Conservation (phyloP, 2,888 invertebrate genomes). For the Drosophila quinaria region DNA sequence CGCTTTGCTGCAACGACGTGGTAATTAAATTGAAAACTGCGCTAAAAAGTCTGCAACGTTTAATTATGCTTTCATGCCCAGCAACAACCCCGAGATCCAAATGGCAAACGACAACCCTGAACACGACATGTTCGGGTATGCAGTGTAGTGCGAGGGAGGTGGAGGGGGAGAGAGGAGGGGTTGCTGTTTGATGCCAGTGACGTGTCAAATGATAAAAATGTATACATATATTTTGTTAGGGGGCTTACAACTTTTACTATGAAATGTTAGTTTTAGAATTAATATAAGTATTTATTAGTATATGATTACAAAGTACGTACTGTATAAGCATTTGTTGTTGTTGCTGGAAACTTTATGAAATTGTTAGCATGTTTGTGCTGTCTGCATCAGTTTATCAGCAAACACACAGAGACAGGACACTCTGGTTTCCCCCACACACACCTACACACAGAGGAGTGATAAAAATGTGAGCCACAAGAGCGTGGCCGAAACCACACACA, state of each 20-base stretch:
- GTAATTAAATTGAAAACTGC: slow-evolving; percentile 68
- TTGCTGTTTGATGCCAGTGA: slow-evolving; percentile 7
- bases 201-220: slow-evolving; percentile 26
- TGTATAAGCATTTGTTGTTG: slow-evolving; percentile 5
- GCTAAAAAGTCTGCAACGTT: slow-evolving; percentile 66
- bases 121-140: neutral
- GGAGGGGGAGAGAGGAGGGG: neutral
- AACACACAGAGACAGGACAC: slow-evolving; percentile 39
- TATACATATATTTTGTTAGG: slow-evolving; percentile 9
- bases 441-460: slow-evolving; percentile 63
- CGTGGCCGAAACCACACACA: slow-evolving; percentile 51
- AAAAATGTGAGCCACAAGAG: slow-evolving; percentile 78
- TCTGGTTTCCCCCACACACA: slow-evolving; percentile 4
- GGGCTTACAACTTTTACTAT: slow-evolving; percentile 21
- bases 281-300: slow-evolving; percentile 30
- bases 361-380: slow-evolving; percentile 64
- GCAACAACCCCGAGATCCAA: slow-evolving; percentile 11
- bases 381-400: slow-evolving; percentile 66
- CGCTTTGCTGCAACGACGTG: slow-evolving; percentile 41
- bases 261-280: slow-evolving; percentile 41
- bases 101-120: slow-evolving; percentile 18
- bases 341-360: slow-evolving; percentile 66
- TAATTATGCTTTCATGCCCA: slow-evolving; percentile 52
- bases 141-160: neutral
- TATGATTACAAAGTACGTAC: slow-evolving; percentile 16